Conservation (phyloP, 2,113 vertebrate species). For the Telmatochromis sp. region DNA sequence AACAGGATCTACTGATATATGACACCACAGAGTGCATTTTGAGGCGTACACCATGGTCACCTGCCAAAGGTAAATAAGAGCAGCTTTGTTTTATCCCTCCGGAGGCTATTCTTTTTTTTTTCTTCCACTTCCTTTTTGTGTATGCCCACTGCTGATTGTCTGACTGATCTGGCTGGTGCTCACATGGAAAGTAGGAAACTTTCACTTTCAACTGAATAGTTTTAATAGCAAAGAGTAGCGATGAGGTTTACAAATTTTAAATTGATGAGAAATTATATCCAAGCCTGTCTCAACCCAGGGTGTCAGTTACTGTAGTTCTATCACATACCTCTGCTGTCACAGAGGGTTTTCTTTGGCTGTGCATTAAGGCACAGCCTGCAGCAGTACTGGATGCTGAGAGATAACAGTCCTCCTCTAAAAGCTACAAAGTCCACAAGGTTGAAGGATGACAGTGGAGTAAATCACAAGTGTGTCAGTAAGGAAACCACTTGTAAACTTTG, state of each 20-base stretch:
- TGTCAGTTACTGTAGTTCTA: neutral
- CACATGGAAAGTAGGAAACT: neutral
- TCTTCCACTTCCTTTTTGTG: neutral
- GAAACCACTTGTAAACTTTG: neutral
- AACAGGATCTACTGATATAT: neutral
- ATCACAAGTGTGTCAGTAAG: neutral
- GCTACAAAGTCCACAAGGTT: neutral
- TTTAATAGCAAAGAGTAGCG: neutral
- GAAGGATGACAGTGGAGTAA: neutral
- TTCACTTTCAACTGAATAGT: neutral
- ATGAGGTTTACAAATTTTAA: neutral
- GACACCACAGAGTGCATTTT: neutral
- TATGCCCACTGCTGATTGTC: neutral
- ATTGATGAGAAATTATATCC: neutral
- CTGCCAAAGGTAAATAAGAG: neutral
- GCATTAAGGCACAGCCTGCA: neutral
- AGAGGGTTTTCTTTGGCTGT: neutral
- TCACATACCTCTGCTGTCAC: neutral
- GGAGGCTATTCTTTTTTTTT: neutral
- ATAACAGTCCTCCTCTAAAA: neutral
- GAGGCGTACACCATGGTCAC: neutral
- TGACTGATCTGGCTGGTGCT: neutral
- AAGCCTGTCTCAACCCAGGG: neutral
- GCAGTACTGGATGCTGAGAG: neutral
- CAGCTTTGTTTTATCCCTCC: neutral